Conservation (phyloP, 2,888 invertebrate genomes). For the Gasteruption jaculator region DNA sequence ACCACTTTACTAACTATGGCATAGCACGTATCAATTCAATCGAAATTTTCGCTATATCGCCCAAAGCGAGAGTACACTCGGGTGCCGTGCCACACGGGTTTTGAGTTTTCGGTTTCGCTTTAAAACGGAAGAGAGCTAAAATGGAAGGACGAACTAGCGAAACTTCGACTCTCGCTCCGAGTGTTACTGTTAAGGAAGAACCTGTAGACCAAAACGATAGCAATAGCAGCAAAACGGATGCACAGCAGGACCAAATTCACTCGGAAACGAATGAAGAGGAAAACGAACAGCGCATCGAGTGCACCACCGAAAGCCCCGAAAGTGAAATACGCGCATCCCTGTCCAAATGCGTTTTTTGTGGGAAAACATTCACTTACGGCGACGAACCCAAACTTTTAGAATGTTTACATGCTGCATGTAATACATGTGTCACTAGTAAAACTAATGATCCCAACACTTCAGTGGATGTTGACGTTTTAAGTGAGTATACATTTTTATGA, state of each 20-base stretch:
- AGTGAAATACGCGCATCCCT: slow-evolving; percentile 36
- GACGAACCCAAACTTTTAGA: slow-evolving; percentile 78
- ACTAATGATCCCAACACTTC: slow-evolving; percentile 54
- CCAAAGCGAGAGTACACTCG: too few species aligned
- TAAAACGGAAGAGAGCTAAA: too few species aligned
- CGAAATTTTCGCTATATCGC: too few species aligned
- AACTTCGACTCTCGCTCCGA: slow-evolving; percentile 28
- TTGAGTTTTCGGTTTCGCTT: too few species aligned
- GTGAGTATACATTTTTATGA: slow-evolving; percentile 30
- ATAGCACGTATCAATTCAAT: too few species aligned
- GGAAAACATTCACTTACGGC: slow-evolving; percentile 51
- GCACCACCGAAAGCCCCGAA: slow-evolving; percentile 42
- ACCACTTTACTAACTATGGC: too few species aligned
- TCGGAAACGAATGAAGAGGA: slow-evolving; percentile 37
- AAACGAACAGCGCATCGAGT: slow-evolving; percentile 38
- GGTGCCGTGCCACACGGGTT: too few species aligned
- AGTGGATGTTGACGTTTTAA: slow-evolving; percentile 47
- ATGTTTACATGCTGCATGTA: slow-evolving; percentile 83
- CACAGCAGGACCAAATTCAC: slow-evolving; percentile 33
- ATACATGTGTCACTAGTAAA: slow-evolving; percentile 69
- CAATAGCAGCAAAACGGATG: slow-evolving; percentile 29
- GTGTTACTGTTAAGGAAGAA: slow-evolving; percentile 40
- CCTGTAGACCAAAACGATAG: slow-evolving; percentile 32
- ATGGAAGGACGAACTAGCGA: too few species aligned
- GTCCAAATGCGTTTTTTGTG: slow-evolving; percentile 52